A percentile compares a stretch with the other conserved stretches of the same genome.
Evolutionary conservation across 1,140 invertebrate species (phyloP).

Genomic region (Drosophila pseudoobscura): DNA sequence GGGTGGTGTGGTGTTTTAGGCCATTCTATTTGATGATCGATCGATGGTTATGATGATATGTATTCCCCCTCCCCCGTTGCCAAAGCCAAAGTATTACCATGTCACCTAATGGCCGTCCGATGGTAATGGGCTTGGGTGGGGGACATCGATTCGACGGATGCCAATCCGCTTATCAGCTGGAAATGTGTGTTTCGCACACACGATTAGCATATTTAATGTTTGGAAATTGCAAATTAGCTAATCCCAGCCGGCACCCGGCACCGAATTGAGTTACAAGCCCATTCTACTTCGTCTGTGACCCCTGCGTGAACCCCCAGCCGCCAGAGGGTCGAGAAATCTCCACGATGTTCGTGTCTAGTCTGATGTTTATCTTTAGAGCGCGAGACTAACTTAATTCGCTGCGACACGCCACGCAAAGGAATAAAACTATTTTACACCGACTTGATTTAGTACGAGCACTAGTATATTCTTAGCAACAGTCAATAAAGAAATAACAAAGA

Average conservation of each 20-base stretch:
- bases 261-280: constrained; percentile 22
- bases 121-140: constrained; percentile 24
- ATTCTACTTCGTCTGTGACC: too few relatives aligned
- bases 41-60: constrained; percentile 43
- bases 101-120: constrained; percentile 17
- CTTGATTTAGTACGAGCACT: constrained; percentile 15
- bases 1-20: constrained; percentile 6
- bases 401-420: constrained; percentile 25
- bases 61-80: not conserved
- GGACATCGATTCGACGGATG: constrained; percentile 9
- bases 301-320: constrained; percentile 22
- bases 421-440: constrained; percentile 9
- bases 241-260: not conserved
- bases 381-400: constrained; percentile 24
- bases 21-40: constrained; percentile 41
- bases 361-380: constrained; percentile 22
- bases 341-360: constrained; percentile 21
- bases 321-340: constrained; percentile 13
- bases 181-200: constrained; percentile 10
- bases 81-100: constrained; percentile 3
- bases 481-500: too few relatives aligned
- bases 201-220: constrained; percentile 29
- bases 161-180: not conserved
- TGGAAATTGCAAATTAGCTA: constrained; percentile 44
- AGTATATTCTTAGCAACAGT: too few relatives aligned